Percentiles rank a stretch among this genome's conserved stretches.
phyloP scores from a whole-genome alignment of 2,888 invertebrate species.

The Chesias legatella region DNA sequence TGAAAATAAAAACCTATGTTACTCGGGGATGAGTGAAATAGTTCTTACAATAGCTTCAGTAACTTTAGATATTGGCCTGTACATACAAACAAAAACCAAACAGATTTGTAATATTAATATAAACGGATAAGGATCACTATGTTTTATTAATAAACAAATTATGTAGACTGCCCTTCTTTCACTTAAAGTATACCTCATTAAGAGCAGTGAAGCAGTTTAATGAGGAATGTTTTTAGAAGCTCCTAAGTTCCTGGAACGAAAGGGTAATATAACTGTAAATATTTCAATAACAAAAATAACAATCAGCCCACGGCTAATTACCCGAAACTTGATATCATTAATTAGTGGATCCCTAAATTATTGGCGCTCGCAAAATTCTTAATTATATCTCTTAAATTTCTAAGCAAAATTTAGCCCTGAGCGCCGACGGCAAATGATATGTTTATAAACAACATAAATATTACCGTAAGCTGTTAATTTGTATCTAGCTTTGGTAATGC shows the following conservation, averaged over 20 bases:
- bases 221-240: not conserved
- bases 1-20: no score
- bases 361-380: conserved; percentile 76
- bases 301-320: conserved; percentile 71
- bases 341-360: conserved; percentile 77
- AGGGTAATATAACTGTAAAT: conserved; percentile 30
- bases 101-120: no score
- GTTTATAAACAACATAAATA: conserved; percentile 72
- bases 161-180: no score
- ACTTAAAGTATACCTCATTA: no score
- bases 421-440: conserved; percentile 74
- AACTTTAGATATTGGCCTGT: no score
- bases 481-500: conserved; percentile 49
- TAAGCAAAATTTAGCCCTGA: conserved; percentile 75
- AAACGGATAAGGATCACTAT: no score
- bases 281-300: conserved; percentile 65
- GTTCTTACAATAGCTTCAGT: no score
- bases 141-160: no score
- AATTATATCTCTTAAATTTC: conserved; percentile 80
- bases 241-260: conserved; percentile 5
- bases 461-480: conserved; percentile 68
- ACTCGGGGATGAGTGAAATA: no score
- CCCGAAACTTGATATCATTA: conserved; percentile 76
- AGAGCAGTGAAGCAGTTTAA: no score
- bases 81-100: no score